Evolutionary conservation across 2,797 vertebrate species (phyloP).

Genomic region (Sebastes minor): DNA sequence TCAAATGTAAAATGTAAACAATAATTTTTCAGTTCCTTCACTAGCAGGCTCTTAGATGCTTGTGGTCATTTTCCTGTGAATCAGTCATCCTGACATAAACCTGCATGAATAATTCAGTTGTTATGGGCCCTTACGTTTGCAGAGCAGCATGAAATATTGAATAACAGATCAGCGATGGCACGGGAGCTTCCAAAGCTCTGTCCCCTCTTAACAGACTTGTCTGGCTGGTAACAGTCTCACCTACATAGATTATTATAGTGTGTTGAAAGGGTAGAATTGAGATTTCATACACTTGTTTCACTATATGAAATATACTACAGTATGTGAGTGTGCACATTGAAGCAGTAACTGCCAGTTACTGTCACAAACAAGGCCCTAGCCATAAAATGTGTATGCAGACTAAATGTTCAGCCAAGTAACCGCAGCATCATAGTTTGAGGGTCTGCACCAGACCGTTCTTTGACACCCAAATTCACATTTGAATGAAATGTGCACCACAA

Average conservation of each 20-base stretch:
- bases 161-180: conserved; percentile 51
- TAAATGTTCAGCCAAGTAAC: not conserved
- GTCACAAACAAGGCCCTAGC: not conserved
- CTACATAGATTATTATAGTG: not conserved
- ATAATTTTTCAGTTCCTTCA: not conserved
- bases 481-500: not conserved
- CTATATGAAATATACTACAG: not conserved
- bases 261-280: not conserved
- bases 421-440: not conserved
- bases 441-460: not conserved
- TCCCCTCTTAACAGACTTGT: conserved; percentile 19
- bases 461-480: not conserved
- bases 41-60: not conserved
- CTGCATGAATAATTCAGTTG: conserved; percentile 78
- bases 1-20: not conserved
- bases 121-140: conserved; percentile 59
- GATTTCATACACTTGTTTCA: not conserved
- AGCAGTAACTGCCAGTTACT: not conserved
- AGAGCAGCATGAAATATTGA: conserved; percentile 74
- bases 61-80: conserved; percentile 59
- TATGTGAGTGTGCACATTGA: not conserved
- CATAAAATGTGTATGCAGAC: not conserved
- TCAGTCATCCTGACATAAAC: conserved; percentile 75
- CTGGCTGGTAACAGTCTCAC: conserved; percentile 21
- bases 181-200: conserved; percentile 25